Percentiles rank a stretch among this genome's conserved stretches.
These are phyloP conservation scores for Microtus oregoni DNA, from an alignment of 2,113 vertebrate species.

Conservation along the genomic window DNA sequence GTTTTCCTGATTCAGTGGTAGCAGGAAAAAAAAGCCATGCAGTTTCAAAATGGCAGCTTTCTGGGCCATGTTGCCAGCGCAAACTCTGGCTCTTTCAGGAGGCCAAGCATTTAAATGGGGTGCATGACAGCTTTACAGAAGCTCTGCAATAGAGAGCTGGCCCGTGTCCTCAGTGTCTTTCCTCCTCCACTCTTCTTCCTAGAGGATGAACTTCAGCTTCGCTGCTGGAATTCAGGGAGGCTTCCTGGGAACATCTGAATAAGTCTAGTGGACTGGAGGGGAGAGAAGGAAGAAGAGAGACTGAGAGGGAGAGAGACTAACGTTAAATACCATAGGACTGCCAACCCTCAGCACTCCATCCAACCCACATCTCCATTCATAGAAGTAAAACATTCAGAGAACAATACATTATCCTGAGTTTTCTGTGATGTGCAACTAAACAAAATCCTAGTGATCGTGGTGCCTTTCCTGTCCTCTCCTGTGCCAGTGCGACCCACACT, in stretches of 20 bases:
- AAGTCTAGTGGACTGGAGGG: not conserved
- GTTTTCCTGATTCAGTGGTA: no score
- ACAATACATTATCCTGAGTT: not conserved
- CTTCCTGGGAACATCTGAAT: not conserved
- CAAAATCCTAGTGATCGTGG: not conserved
- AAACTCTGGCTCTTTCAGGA: no score
- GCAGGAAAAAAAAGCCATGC: no score
- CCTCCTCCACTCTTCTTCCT: not conserved
- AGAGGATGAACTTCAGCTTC: not conserved
- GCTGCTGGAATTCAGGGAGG: not conserved
- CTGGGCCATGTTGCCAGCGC: no score
- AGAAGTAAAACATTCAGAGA: not conserved
- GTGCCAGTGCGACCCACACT: not conserved
- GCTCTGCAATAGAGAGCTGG: not conserved
- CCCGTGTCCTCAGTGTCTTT: not conserved
- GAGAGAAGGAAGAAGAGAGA: no score
- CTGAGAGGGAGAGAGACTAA: no score
- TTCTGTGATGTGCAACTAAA: not conserved
- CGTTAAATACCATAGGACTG: not conserved
- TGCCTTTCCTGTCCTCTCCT: not conserved
- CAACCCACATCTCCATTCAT: not conserved
- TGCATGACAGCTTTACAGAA: not conserved
- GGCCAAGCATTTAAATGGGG: no score
- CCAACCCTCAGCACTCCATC: rapidly evolving
- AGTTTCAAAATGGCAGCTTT: no score